A percentile compares a stretch with the other conserved stretches of the same genome.
Conservation (phyloP, 2,888 invertebrate species). For the Aspidapion aeneum region DNA sequence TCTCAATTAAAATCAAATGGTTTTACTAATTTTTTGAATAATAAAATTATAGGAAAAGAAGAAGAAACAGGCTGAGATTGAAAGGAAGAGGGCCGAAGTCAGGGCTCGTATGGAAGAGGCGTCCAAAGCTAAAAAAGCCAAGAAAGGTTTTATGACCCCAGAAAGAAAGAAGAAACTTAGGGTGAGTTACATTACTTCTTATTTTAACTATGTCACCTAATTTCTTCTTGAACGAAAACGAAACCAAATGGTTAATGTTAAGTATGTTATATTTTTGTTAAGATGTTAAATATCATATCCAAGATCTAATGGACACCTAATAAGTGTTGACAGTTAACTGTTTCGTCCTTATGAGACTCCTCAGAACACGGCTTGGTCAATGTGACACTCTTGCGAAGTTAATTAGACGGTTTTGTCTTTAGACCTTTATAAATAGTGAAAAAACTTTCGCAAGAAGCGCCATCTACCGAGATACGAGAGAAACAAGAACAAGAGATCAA, state of each 20-base stretch:
- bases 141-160: constrained; percentile 99
- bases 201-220: background rate
- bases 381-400: too few relatives aligned
- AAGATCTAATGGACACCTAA: too few relatives aligned
- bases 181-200: constrained; percentile 73
- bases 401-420: too few relatives aligned
- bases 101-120: constrained; percentile 98
- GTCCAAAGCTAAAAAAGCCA: constrained; percentile 97
- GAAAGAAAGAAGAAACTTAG: constrained; percentile 99
- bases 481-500: too few relatives aligned
- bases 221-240: background rate
- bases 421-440: too few relatives aligned
- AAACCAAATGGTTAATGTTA: background rate
- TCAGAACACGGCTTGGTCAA: too few relatives aligned
- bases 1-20: too few relatives aligned
- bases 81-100: constrained; percentile 98
- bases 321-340: too few relatives aligned
- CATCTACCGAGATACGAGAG: too few relatives aligned
- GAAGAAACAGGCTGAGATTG: constrained; percentile 97
- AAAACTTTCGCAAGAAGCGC: too few relatives aligned
- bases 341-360: too few relatives aligned
- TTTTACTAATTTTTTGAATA: too few relatives aligned
- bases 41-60: constrained; percentile 83
- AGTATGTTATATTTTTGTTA: background rate
- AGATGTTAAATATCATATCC: background rate